Evolutionary conservation across 2,888 invertebrate genomes (phyloP).

Genomic region (Colletes collaris): DNA sequence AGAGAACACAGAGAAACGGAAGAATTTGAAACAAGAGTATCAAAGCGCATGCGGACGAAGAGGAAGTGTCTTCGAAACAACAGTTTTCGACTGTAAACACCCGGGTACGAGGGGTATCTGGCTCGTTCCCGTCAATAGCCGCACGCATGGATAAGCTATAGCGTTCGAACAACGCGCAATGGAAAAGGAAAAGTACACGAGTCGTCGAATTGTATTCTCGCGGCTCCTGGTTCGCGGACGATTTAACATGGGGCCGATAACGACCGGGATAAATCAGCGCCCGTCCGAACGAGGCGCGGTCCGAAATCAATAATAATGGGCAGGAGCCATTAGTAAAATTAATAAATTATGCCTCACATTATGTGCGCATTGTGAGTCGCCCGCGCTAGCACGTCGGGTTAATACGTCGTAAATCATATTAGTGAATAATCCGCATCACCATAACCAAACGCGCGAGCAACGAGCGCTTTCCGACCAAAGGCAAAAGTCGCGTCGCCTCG

Average conservation of each 20-base stretch:
- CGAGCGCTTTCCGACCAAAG: constrained; percentile 73
- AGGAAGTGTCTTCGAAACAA: constrained; percentile 16
- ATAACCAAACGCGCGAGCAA: constrained; percentile 76
- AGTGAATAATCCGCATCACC: constrained; percentile 83
- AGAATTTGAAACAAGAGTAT: neutral
- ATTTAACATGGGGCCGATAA: constrained; percentile 81
- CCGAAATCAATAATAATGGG: constrained; percentile 83
- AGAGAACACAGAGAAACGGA: neutral
- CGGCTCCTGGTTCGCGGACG: constrained; percentile 76
- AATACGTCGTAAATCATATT: constrained; percentile 83
- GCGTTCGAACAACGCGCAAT: constrained; percentile 51
- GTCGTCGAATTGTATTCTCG: constrained; percentile 71
- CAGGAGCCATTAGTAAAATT: constrained; percentile 83
- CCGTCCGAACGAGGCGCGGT: constrained; percentile 76
- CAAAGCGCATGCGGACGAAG: neutral
- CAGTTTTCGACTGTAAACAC: constrained; percentile 14
- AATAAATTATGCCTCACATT: constrained; percentile 83
- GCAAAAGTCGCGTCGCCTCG: constrained; percentile 73
- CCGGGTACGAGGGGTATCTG: constrained; percentile 2
- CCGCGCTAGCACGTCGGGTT: constrained; percentile 72
- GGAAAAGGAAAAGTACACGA: constrained; percentile 69
- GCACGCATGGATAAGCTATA: constrained; percentile 43
- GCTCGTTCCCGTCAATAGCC: constrained; percentile 28
- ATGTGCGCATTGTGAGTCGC: constrained; percentile 82
- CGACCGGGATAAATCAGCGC: constrained; percentile 82